Conservation (phyloP, 2,888 invertebrate species). For the Uloborus plumipes region DNA sequence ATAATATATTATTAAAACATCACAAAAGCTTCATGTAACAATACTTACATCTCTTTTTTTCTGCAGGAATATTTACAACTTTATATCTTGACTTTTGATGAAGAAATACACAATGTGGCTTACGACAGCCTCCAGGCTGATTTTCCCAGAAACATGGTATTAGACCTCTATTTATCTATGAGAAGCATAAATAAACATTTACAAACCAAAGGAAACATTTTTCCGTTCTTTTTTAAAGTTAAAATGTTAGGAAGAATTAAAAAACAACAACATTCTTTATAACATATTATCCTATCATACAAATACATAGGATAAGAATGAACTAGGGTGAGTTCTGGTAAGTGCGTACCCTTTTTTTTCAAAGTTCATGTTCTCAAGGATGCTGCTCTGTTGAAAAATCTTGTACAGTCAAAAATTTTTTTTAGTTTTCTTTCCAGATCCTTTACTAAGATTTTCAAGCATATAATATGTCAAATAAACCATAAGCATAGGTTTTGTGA, state of each 20-base stretch:
- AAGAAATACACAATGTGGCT: slow-evolving; percentile 86
- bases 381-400: no score
- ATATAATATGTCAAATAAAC: no score
- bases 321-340: no score
- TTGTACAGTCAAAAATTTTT: no score
- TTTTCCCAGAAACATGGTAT: slow-evolving; percentile 91
- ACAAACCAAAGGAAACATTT: no score
- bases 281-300: no score
- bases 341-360: no score
- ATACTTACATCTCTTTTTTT: slow-evolving; percentile 38
- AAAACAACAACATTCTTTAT: neutral
- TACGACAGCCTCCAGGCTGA: slow-evolving; percentile 86
- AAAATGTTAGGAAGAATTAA: neutral
- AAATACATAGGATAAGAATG: no score
- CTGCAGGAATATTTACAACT: neutral
- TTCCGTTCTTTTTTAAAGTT: neutral
- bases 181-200: neutral
- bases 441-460: no score
- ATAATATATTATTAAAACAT: neutral
- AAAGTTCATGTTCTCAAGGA: no score
- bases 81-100: slow-evolving; percentile 75
- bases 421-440: no score
- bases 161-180: slow-evolving; percentile 84
- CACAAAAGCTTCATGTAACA: neutral
- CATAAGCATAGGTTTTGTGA: no score